These are phyloP conservation scores for Datnioides undecimradiatus DNA, from an alignment of 2,113 vertebrate species.

Conservation along the genomic window DNA sequence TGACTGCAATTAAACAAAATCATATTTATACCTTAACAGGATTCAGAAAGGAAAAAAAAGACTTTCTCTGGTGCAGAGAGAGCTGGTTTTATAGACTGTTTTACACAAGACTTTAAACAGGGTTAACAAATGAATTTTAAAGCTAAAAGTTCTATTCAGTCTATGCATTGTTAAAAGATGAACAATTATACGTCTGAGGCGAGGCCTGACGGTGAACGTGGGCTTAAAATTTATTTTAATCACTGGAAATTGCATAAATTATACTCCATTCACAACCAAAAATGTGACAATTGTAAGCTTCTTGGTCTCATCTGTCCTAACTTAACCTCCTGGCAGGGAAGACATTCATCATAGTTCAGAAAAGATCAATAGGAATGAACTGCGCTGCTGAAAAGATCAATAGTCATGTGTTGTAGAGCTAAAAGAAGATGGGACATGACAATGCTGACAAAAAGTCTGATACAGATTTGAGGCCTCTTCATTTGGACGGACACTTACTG, in stretches of 20 bases:
- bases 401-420: constrained; percentile 69
- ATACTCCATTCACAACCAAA: background rate
- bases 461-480: constrained; percentile 58
- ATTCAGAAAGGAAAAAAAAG: too few relatives aligned
- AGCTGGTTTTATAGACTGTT: background rate
- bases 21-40: background rate
- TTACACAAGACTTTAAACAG: background rate
- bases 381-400: constrained; percentile 76
- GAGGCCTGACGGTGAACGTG: background rate
- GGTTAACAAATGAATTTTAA: background rate
- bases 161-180: background rate
- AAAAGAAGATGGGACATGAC: constrained; percentile 77
- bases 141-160: background rate
- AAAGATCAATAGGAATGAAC: constrained; percentile 79
- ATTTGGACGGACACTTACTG: constrained; percentile 46
- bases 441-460: constrained; percentile 70
- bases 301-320: constrained; percentile 39
- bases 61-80: background rate
- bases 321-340: constrained; percentile 49
- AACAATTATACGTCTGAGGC: background rate
- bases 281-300: constrained; percentile 48
- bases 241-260: constrained; percentile 23
- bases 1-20: background rate
- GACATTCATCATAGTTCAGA: constrained; percentile 77
- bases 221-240: background rate